A percentile compares a stretch with the other conserved stretches of the same genome.
Conservation (phyloP, 2,888 invertebrate genomes). For the Alviniconcha strummeri region DNA sequence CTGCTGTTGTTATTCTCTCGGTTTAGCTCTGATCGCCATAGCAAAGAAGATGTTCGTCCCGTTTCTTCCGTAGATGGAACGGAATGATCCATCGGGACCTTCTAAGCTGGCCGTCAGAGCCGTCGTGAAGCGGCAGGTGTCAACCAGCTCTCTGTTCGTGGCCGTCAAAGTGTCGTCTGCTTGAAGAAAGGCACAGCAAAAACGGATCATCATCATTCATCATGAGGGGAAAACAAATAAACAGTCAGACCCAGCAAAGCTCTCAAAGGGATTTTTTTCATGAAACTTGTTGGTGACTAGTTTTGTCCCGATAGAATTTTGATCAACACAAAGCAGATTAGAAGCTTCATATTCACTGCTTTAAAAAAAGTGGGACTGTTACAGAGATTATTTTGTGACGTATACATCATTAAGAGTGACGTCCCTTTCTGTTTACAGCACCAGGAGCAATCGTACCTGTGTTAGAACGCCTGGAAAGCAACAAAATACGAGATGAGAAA, state of each 20-base stretch:
- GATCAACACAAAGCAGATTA: too few species aligned
- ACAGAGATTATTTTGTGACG: constrained; percentile 29
- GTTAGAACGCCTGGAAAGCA: too few species aligned
- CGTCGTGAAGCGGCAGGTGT: constrained; percentile 28
- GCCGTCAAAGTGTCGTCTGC: constrained; percentile 36
- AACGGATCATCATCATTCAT: constrained; percentile 30
- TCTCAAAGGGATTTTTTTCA: background rate
- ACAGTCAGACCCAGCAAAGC: background rate
- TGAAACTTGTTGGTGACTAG: background rate
- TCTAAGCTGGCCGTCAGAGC: constrained; percentile 35
- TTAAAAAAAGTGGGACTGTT: constrained; percentile 21
- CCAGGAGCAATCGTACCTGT: background rate
- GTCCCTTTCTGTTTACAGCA: constrained; percentile 18
- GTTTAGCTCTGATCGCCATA: constrained; percentile 41
- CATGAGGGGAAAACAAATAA: constrained; percentile 17
- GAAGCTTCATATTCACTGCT: too few species aligned
- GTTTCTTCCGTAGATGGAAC: constrained; percentile 43
- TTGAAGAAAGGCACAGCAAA: constrained; percentile 26
- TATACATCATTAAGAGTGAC: constrained; percentile 11
- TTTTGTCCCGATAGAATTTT: background rate
- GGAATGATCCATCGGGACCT: constrained; percentile 47
- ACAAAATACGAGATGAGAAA: background rate
- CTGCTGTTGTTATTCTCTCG: constrained; percentile 44
- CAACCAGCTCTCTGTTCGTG: constrained; percentile 35
- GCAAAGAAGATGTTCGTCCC: constrained; percentile 42